Evolutionary conservation across 2,113 vertebrate species (phyloP).

Genomic region (Collichthys lucidus): DNA sequence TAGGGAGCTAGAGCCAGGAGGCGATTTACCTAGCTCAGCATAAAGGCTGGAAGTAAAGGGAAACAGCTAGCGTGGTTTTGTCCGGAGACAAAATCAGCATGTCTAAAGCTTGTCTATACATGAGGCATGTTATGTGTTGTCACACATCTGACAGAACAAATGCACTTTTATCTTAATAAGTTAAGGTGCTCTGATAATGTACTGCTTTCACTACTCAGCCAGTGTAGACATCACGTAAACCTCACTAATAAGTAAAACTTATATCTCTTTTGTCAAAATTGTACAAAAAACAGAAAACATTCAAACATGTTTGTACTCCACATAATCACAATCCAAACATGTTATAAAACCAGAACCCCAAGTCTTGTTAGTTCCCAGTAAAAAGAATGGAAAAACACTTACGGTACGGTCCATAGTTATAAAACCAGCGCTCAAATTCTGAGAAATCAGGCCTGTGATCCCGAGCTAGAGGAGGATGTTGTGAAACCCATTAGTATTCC

Average conservation of each 20-base stretch:
- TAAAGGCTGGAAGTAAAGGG: neutral
- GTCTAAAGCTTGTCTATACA: neutral
- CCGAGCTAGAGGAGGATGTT: slow-evolving; percentile 81
- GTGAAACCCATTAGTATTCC: slow-evolving; percentile 77
- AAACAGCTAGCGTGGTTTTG: neutral
- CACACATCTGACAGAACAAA: too few relatives aligned
- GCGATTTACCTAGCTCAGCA: neutral
- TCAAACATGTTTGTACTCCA: slow-evolving; percentile 5
- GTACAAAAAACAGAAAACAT: too few relatives aligned
- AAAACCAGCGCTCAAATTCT: slow-evolving; percentile 85
- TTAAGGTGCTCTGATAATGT: neutral
- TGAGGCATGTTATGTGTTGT: neutral
- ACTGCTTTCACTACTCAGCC: neutral
- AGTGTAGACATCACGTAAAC: neutral
- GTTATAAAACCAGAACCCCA: slow-evolving; percentile 27
- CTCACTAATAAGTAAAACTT: neutral
- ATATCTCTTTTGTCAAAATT: too few relatives aligned
- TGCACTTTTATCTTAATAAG: too few relatives aligned
- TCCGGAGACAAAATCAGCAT: neutral
- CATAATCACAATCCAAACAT: slow-evolving; percentile 5
- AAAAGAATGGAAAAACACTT: slow-evolving; percentile 80
- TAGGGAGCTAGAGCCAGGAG: neutral
- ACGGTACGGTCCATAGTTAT: slow-evolving; percentile 85
- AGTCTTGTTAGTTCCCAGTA: slow-evolving; percentile 59
- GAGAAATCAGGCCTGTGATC: slow-evolving; percentile 84